phyloP scores from a whole-genome alignment of 2,797 vertebrate genomes.

The Taenioides sp. region DNA sequence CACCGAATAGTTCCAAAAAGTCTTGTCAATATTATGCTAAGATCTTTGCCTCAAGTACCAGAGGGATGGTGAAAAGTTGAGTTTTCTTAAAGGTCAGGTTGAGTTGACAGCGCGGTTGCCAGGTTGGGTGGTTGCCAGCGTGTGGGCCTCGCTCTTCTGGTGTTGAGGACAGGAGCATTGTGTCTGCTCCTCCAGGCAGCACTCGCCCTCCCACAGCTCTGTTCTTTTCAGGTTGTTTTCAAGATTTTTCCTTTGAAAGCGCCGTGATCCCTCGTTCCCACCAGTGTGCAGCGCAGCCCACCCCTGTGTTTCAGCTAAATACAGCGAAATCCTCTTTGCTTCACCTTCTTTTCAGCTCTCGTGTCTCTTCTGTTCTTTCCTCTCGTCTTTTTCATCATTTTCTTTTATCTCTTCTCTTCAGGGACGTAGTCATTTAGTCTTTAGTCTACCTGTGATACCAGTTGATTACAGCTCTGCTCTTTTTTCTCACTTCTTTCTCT shows the following conservation, averaged over 20 bases:
- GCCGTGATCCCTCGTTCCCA: not conserved
- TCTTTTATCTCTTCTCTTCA: not conserved
- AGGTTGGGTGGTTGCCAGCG: constrained; percentile 22
- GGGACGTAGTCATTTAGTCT: too few relatives aligned
- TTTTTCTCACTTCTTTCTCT: too few relatives aligned
- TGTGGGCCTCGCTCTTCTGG: constrained; percentile 24
- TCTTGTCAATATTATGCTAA: not conserved
- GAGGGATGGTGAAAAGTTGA: constrained; percentile 1
- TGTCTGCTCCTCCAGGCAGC: constrained; percentile 13
- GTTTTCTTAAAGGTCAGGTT: not conserved
- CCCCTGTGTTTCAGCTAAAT: constrained; percentile 7
- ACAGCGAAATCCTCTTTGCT: not conserved
- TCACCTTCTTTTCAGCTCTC: not conserved
- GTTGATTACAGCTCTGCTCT: too few relatives aligned
- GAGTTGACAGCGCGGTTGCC: constrained; percentile 15
- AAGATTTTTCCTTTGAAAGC: not conserved
- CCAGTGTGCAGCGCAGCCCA: not conserved
- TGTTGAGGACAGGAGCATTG: constrained; percentile 21
- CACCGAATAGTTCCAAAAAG: too few relatives aligned
- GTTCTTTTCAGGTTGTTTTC: constrained; percentile 4
- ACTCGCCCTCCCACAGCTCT: constrained; percentile 21
- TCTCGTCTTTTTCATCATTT: not conserved
- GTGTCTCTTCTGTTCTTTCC: not conserved
- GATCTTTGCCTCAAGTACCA: not conserved
- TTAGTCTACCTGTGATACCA: too few relatives aligned